Evolutionary conservation across 2,797 vertebrate species (phyloP), one percentile per base, ranked within the genome.

Genomic region (Cyprinodon diabolis): DNA sequence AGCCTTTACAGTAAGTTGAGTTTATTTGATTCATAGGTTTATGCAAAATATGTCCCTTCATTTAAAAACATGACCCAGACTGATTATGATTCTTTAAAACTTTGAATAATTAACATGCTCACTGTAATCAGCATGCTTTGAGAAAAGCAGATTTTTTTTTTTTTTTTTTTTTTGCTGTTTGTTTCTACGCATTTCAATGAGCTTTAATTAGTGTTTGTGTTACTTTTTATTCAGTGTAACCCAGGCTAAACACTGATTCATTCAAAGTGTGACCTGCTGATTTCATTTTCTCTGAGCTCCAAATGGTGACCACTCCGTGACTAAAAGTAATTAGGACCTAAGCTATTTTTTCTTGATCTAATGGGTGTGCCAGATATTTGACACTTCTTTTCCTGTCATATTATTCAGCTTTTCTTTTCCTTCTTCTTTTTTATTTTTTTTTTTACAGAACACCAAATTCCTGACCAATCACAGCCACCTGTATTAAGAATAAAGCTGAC

Each of bases 1-100:
- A 77, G 57, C 49, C 21, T 67, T 82, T 30, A 30, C 30, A 30
- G 30, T 83, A 65, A 35, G 30, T 71, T 77, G 57, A 51, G 12
- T 47, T 45, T 69, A 72, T 82, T 87, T 90, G 71, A 88, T 86
- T 58, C 66, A 76, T 75, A 66, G 56, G 47, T 52, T 77, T 76
- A 80, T 86, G 83, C 78, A 68, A 85, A 78, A 68, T 74, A 76
- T 63, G 72, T 68, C 14, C 66, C 81, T 77, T 58, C 66, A 77
- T 82, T 81, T 76, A 63, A 25, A 66, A 82, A 72, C 71, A 84
- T 71, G 63, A 68, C 71, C 73, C 11, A 68, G 76, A 77, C 70
- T 79, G 63, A 80, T 72, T 52, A 73, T 62, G 45, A 82, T 69
- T 13, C 19, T 79, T 72, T 83, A 73, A 72, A 71, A 74, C 52